These are phyloP conservation scores for Pristionchus arcanus DNA, from an alignment of 2,888 invertebrate species.

Conservation along the genomic window DNA sequence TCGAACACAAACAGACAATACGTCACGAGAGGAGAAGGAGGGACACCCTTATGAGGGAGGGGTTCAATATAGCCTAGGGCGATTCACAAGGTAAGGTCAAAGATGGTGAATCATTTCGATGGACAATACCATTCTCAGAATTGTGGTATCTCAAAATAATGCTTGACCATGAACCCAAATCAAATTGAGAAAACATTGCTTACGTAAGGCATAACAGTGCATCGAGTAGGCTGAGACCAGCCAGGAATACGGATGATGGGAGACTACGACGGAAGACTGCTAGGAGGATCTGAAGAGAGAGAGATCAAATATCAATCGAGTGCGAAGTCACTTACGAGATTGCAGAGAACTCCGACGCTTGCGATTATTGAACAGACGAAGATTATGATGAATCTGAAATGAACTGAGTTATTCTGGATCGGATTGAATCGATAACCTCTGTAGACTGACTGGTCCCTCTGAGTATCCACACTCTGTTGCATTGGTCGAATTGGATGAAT, in stretches of 20 bases:
- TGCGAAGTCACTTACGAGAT: constrained; percentile 59
- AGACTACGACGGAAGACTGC: constrained; percentile 67
- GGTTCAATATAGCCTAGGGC: constrained; percentile 11
- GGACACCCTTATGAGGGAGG: neutral
- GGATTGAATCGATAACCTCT: constrained; percentile 21
- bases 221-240: constrained; percentile 65
- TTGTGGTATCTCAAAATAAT: no score
- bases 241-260: constrained; percentile 67
- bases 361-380: constrained; percentile 62
- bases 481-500: constrained; percentile 42
- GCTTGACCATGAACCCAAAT: neutral
- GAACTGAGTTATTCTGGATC: neutral
- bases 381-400: constrained; percentile 64
- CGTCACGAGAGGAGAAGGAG: constrained; percentile 13
- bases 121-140: neutral
- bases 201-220: constrained; percentile 65
- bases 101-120: neutral
- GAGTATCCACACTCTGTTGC: constrained; percentile 63
- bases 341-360: constrained; percentile 65
- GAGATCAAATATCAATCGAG: neutral
- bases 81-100: neutral
- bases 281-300: constrained; percentile 65
- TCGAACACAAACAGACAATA: neutral
- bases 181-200: neutral
- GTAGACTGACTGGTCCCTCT: constrained; percentile 65